Percentiles rank a stretch among this genome's conserved stretches.
phyloP scores from a whole-genome alignment of 2,113 vertebrate genomes.

The Propithecus coquereli region DNA sequence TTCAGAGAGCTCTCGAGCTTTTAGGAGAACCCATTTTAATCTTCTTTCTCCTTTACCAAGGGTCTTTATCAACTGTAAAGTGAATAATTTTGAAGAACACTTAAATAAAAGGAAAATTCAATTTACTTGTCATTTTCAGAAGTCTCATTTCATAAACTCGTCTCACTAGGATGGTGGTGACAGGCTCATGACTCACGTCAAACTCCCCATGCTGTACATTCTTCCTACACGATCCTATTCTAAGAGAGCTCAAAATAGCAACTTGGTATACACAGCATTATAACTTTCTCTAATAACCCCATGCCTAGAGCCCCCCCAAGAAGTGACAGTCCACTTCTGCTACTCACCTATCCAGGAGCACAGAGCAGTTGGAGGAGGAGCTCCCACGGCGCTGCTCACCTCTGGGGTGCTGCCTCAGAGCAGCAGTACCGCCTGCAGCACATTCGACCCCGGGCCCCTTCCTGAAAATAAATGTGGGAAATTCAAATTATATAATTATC shows the following conservation, averaged over 20 bases:
- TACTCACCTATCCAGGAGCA: constrained; percentile 54
- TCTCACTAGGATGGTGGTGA: constrained; percentile 48
- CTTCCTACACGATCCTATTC: constrained; percentile 66
- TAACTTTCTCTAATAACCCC: not conserved
- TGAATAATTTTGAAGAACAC: constrained; percentile 1
- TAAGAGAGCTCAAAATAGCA: constrained; percentile 48
- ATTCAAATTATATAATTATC: not conserved
- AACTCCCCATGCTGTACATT: not conserved
- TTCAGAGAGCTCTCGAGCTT: not conserved
- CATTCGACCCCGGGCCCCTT: not conserved
- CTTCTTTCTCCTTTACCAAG: not conserved
- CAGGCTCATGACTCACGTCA: constrained; percentile 60
- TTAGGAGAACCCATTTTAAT: not conserved
- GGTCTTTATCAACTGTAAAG: not conserved
- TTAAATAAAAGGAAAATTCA: constrained; percentile 53
- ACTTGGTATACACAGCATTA: not conserved
- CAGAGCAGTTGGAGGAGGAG: not conserved
- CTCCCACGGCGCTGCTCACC: accelerated
- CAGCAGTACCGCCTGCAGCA: accelerated
- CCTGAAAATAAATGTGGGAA: constrained; percentile 35
- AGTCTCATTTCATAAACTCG: constrained; percentile 29
- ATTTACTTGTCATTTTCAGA: constrained; percentile 56
- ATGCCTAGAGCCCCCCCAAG: not conserved
- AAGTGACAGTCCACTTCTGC: not conserved
- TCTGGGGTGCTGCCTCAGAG: not conserved